Base-by-base conservation (phyloP, 92 coral and sea anemone species). In the Plumapathes pennacea region DNA sequence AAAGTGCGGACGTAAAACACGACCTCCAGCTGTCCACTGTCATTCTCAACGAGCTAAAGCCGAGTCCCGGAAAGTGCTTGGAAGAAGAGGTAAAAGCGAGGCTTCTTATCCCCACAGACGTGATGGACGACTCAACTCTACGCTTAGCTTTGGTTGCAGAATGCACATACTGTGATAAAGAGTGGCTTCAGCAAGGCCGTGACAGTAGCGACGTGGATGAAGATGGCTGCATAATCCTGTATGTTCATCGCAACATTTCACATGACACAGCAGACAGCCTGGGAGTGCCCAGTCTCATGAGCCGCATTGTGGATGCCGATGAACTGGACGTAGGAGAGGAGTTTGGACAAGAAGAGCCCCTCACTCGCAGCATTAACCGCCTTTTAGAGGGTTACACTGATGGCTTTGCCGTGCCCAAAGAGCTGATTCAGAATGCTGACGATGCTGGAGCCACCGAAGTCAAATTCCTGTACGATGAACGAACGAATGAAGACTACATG, bases 391-490 rank as follows among this genome's bases (percentile, higher is more conserved):
- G 83, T 13, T 90, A 90, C 85, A 81, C 94, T 18, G 97, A 90
- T 51, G 97, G 97, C 3, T 67, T 88, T 12, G 85, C 89, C 25
- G 85, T 90, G 25, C 88, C 91, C 17, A 90, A 90, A 54, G 97
- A 90, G 70, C 82, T 90, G 0, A 74, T 88, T 37, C 96, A 88
- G 48, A 88, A 88, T 48, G 96, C 96, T 5, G 96, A 88, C 32
- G 96, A 88, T 67, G 96, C 96, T 24, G 86, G 90, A 15, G 96
- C 96, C 38, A 83, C 81, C 0, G 89, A 84, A 40, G 85, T 85
- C 25, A 61, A 62, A 17, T 71, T 89, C 48, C 60, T 89, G 50
- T 82, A 80, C 26, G 97, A 89, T 20, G 86, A 85, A 66, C 80
- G 97, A 51, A 39, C 73, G 6, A 85, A 85, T 39, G 86, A 86